Conservation (phyloP, 2,888 invertebrate species). For the Muschampia staudingeri region DNA sequence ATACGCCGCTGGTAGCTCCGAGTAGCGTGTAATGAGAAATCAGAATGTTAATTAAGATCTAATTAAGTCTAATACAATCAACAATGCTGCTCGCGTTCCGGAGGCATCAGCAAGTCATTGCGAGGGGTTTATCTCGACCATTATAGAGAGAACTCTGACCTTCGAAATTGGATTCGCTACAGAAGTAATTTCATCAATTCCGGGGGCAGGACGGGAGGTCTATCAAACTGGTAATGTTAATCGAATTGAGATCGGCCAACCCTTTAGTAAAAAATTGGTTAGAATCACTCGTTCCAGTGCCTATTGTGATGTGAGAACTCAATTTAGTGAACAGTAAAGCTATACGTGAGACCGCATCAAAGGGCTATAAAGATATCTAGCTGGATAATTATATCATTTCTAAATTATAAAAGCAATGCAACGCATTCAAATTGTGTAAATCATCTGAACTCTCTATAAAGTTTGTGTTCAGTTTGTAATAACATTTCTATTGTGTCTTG, state of each 20-base stretch:
- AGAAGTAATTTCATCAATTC: slow-evolving; percentile 65
- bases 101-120: slow-evolving; percentile 89
- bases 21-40: slow-evolving; percentile 91
- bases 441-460: not conserved
- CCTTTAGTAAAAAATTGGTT: slow-evolving; percentile 89
- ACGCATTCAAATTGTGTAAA: slow-evolving; percentile 24
- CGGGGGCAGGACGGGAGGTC: slow-evolving; percentile 71
- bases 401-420: slow-evolving; percentile 35
- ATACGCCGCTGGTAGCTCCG: slow-evolving; percentile 85
- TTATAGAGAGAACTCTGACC: slow-evolving; percentile 79
- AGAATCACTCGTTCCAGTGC: slow-evolving; percentile 85
- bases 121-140: slow-evolving; percentile 79
- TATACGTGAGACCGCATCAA: slow-evolving; percentile 81
- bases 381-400: slow-evolving; percentile 52
- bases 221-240: slow-evolving; percentile 80
- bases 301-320: slow-evolving; percentile 91
- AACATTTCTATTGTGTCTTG: no score
- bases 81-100: slow-evolving; percentile 90
- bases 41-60: slow-evolving; percentile 91
- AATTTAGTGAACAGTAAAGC: slow-evolving; percentile 85
- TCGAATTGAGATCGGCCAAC: slow-evolving; percentile 90
- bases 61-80: slow-evolving; percentile 91
- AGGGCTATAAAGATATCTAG: slow-evolving; percentile 85
- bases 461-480: no score
- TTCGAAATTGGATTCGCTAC: slow-evolving; percentile 69